Conservation (phyloP, 2,113 vertebrate genomes). For the Calypte anna region DNA sequence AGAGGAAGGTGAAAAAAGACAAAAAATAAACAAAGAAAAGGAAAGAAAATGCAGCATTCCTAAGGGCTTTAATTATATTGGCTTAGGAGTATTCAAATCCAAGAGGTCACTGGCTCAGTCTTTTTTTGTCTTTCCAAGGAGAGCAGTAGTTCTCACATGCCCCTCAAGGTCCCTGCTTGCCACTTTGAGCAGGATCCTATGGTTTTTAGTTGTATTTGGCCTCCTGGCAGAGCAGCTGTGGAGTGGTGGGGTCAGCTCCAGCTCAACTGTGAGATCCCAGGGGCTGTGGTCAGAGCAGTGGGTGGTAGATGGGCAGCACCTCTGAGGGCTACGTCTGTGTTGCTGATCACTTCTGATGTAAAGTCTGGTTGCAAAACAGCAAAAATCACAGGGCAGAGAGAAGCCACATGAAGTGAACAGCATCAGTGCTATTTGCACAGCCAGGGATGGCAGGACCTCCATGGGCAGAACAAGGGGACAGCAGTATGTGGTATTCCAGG, state of each 20-base stretch:
- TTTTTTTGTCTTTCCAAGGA: not conserved
- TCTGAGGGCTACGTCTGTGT: not conserved
- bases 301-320: not conserved
- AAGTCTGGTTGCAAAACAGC: not conserved
- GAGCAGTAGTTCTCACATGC: not conserved
- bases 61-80: not conserved
- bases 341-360: not conserved
- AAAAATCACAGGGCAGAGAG: not conserved
- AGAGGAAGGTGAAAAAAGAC: not conserved
- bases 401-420: not conserved
- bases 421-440: not conserved
- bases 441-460: not conserved
- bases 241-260: not conserved
- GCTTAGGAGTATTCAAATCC: not conserved
- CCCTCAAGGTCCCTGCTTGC: not conserved
- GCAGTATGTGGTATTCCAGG: rapidly evolving
- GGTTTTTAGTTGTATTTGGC: rapidly evolving
- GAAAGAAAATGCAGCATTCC: not conserved
- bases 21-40: not conserved
- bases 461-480: not conserved
- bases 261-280: not conserved
- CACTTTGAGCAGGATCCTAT: not conserved
- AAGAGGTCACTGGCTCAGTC: not conserved
- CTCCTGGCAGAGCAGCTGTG: not conserved
- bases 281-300: not conserved